phyloP scores from a whole-genome alignment of 2,113 vertebrate species.

The Zapornia atra region DNA sequence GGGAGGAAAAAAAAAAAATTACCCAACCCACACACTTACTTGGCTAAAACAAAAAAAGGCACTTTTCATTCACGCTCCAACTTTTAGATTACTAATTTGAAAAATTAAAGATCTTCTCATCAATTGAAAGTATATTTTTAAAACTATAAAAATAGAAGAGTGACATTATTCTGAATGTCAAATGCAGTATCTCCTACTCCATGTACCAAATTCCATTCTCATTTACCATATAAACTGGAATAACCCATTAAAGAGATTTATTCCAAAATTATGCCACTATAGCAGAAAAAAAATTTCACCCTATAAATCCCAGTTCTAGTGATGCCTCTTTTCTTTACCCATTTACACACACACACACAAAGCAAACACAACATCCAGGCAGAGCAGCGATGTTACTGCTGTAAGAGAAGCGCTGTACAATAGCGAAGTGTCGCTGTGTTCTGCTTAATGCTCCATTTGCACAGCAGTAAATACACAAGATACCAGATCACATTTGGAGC shows the following conservation, averaged over 20 bases:
- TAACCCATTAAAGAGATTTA: neutral
- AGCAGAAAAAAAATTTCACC: neutral
- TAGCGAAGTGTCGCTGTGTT: neutral
- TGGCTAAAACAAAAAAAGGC: neutral
- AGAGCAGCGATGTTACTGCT: neutral
- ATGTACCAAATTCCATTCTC: neutral
- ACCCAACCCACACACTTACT: neutral
- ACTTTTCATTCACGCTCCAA: neutral
- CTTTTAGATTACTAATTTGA: neutral
- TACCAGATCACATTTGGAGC: neutral
- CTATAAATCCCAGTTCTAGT: neutral
- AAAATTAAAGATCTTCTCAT: neutral
- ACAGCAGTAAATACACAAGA: neutral
- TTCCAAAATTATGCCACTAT: neutral
- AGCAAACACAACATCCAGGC: neutral
- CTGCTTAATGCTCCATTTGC: neutral
- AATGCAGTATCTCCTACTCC: neutral
- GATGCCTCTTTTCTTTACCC: neutral
- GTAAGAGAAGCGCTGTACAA: neutral
- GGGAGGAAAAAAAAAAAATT: no score
- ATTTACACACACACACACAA: neutral
- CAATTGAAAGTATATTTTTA: neutral
- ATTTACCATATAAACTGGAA: neutral
- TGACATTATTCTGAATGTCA: neutral
- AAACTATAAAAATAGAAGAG: neutral